Conservation (phyloP, 2,888 invertebrate genomes). For the Ceriagrion tenellum region DNA sequence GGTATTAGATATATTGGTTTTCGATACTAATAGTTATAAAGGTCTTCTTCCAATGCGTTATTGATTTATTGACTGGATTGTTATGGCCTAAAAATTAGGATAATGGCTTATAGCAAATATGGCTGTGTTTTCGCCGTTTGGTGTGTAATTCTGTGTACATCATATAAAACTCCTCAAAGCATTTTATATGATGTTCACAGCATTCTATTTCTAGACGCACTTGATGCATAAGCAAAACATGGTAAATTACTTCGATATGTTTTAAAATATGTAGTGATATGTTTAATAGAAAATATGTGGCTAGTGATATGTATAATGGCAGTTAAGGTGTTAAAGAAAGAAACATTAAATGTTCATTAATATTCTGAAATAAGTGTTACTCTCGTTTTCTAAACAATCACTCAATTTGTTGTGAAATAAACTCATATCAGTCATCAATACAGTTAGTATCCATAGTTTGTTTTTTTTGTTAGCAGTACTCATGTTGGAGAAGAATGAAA, state of each 20-base stretch:
- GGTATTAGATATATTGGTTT: neutral
- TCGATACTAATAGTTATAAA: neutral
- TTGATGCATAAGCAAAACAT: constrained; percentile 26
- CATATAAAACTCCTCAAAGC: neutral
- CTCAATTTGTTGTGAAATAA: neutral
- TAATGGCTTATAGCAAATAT: neutral
- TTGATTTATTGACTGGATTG: neutral
- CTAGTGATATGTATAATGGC: constrained; percentile 36
- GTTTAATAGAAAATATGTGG: constrained; percentile 9
- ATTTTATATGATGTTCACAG: neutral
- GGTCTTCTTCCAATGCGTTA: neutral
- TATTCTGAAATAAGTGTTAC: neutral
- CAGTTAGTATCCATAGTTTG: neutral
- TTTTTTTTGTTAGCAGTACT: neutral
- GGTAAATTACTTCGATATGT: constrained; percentile 4
- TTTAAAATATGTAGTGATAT: neutral
- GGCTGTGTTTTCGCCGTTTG: neutral
- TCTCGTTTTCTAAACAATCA: neutral
- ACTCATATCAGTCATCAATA: constrained; percentile 30
- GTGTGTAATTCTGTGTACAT: neutral
- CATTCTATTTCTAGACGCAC: neutral
- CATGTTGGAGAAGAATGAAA: neutral
- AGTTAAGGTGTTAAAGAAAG: constrained; percentile 23
- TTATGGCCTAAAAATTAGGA: neutral
- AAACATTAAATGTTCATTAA: neutral